phyloP scores from a whole-genome alignment of 2,888 invertebrate genomes.

The Aquatica leii region DNA sequence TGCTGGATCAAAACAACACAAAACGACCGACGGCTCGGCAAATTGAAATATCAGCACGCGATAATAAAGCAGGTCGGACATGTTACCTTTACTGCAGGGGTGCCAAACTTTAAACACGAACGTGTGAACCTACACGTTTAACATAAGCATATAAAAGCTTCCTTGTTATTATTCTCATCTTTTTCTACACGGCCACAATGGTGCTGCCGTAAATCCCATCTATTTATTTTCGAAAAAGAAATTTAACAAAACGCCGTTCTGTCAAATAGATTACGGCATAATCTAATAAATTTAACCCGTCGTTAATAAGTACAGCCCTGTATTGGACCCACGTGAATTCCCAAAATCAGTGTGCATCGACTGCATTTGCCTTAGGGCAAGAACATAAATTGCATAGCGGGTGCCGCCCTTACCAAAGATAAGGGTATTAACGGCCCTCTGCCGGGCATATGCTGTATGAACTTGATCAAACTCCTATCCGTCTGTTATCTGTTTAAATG shows the following conservation, averaged over 20 bases:
- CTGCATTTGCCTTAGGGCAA: slow-evolving; percentile 40
- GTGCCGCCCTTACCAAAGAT: slow-evolving; percentile 49
- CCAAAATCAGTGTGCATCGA: slow-evolving; percentile 41
- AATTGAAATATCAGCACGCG: slow-evolving; percentile 54
- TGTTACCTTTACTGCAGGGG: slow-evolving; percentile 37
- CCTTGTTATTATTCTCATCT: too few relatives aligned
- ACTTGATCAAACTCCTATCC: slow-evolving; percentile 45
- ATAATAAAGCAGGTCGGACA: slow-evolving; percentile 41
- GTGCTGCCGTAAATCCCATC: too few relatives aligned
- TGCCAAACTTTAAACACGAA: slow-evolving; percentile 40
- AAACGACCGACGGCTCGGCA: slow-evolving; percentile 49
- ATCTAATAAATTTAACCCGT: slow-evolving; percentile 8
- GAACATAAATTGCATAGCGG: slow-evolving; percentile 47
- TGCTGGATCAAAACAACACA: slow-evolving; percentile 54
- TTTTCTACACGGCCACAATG: too few relatives aligned
- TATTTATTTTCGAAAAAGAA: too few relatives aligned
- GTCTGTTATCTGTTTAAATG: slow-evolving; percentile 20
- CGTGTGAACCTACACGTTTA: slow-evolving; percentile 32
- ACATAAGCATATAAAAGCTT: too few relatives aligned
- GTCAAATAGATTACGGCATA: slow-evolving; percentile 8
- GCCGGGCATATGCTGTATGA: slow-evolving; percentile 53
- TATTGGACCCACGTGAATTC: slow-evolving; percentile 42
- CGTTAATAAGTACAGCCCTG: slow-evolving; percentile 12
- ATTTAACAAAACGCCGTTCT: background rate
- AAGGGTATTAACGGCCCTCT: slow-evolving; percentile 56